Percentiles rank a stretch among this genome's conserved stretches.
These are phyloP conservation scores for Nannoperca australis DNA, from an alignment of 2,797 vertebrate genomes.

Conservation along the genomic window DNA sequence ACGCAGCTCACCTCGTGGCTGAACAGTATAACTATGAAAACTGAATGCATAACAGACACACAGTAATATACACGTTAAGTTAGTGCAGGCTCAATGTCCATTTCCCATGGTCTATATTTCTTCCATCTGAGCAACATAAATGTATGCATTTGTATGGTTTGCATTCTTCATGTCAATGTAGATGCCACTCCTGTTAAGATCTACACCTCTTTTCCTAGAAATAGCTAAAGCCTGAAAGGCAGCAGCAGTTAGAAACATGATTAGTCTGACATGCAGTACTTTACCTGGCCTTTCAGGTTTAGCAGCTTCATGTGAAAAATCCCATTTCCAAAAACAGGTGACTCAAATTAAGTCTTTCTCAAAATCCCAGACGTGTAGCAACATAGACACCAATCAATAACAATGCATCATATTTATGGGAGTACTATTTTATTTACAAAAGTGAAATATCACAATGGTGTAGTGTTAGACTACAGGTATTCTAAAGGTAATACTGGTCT, in stretches of 20 bases:
- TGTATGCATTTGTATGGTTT: not conserved
- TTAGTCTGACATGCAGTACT: not conserved
- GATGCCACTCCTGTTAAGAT: not conserved
- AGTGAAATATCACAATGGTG: constrained; percentile 67
- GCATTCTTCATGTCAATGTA: not conserved
- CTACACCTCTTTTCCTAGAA: not conserved
- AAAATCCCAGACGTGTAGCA: not conserved
- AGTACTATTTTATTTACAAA: constrained; percentile 74
- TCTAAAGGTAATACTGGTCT: constrained; percentile 69
- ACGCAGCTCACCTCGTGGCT: not conserved
- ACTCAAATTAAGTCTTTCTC: not conserved
- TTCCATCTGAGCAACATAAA: not conserved
- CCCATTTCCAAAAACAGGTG: not conserved
- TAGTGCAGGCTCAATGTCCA: not conserved
- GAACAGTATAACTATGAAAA: constrained; percentile 9
- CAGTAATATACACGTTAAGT: constrained; percentile 1
- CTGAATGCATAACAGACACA: constrained; percentile 12
- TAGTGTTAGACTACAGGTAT: constrained; percentile 77
- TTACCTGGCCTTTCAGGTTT: constrained; percentile 20
- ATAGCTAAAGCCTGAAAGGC: not conserved
- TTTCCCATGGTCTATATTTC: not conserved
- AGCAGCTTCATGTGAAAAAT: not conserved
- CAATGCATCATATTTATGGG: not conserved
- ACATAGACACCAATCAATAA: not conserved
- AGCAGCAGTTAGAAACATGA: not conserved